phyloP scores from a whole-genome alignment of 2,888 invertebrate genomes.

The Calameuta idolon region DNA sequence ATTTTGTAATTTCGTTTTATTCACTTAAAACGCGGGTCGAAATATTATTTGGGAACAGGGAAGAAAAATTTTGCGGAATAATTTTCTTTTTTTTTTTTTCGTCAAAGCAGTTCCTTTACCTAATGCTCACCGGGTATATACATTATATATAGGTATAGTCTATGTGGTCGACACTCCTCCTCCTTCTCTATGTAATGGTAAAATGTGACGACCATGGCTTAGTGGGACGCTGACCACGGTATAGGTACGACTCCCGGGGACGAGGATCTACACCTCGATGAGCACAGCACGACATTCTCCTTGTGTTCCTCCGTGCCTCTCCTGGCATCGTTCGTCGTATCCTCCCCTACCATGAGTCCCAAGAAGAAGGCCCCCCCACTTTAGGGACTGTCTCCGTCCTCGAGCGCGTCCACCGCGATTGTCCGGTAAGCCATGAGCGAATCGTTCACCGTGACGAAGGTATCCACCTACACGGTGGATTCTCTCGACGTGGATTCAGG shows the following conservation, averaged over 20 bases:
- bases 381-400: slow-evolving; percentile 34
- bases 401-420: slow-evolving; percentile 56
- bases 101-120: no score
- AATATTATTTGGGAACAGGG: no score
- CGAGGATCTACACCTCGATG: slow-evolving; percentile 68
- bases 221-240: slow-evolving; percentile 65
- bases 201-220: slow-evolving; percentile 60
- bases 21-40: no score
- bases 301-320: slow-evolving; percentile 40
- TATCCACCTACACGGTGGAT: slow-evolving; percentile 54
- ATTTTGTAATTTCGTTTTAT: no score
- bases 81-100: no score
- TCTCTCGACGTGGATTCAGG: slow-evolving; percentile 10
- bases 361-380: slow-evolving; percentile 18
- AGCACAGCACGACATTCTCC: slow-evolving; percentile 64
- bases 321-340: slow-evolving; percentile 15
- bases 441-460: slow-evolving; percentile 62
- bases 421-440: slow-evolving; percentile 59
- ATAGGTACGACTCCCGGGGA: slow-evolving; percentile 61
- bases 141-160: no score
- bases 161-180: no score
- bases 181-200: neutral
- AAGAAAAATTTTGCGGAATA: no score
- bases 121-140: no score
- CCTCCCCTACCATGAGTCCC: slow-evolving; percentile 12